phyloP scores from a whole-genome alignment of 2,888 invertebrate species.

The Macropis europaea region DNA sequence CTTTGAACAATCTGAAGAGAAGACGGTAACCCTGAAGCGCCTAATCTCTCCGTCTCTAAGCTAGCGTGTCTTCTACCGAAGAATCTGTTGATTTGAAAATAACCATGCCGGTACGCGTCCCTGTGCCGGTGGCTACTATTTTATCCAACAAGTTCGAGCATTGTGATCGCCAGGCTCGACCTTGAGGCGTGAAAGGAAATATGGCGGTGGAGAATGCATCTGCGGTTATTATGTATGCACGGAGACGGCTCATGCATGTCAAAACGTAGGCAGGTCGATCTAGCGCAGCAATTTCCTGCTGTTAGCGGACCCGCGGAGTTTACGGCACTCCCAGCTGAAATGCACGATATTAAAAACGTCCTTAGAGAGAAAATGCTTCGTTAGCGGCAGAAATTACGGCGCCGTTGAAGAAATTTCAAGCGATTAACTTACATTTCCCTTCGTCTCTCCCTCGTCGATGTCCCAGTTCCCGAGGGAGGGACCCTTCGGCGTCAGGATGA shows the following conservation, averaged over 20 bases:
- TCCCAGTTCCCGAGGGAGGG: no score
- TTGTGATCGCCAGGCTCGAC: slow-evolving; percentile 40
- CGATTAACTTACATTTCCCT: neutral
- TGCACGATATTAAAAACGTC: slow-evolving; percentile 10
- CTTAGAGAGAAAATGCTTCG: neutral
- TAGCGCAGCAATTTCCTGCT: slow-evolving; percentile 42
- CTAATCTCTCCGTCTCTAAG: no score
- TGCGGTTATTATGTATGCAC: slow-evolving; percentile 29
- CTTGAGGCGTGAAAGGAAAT: slow-evolving; percentile 64
- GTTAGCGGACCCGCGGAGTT: slow-evolving; percentile 7
- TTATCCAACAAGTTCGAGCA: slow-evolving; percentile 18
- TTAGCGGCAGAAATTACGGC: neutral
- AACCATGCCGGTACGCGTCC: neutral
- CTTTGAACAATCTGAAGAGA: no score
- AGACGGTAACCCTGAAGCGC: no score
- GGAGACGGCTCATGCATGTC: slow-evolving; percentile 30
- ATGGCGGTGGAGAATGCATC: slow-evolving; percentile 55
- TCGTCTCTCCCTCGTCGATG: no score
- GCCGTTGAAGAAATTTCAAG: neutral
- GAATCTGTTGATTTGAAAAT: neutral
- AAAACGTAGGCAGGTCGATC: slow-evolving; percentile 44
- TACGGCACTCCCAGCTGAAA: slow-evolving; percentile 7
- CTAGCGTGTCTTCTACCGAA: neutral
- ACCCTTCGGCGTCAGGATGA: no score
- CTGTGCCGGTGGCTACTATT: slow-evolving; percentile 18